phyloP scores from a whole-genome alignment of 2,888 invertebrate species.

The Piscicola geometra region DNA sequence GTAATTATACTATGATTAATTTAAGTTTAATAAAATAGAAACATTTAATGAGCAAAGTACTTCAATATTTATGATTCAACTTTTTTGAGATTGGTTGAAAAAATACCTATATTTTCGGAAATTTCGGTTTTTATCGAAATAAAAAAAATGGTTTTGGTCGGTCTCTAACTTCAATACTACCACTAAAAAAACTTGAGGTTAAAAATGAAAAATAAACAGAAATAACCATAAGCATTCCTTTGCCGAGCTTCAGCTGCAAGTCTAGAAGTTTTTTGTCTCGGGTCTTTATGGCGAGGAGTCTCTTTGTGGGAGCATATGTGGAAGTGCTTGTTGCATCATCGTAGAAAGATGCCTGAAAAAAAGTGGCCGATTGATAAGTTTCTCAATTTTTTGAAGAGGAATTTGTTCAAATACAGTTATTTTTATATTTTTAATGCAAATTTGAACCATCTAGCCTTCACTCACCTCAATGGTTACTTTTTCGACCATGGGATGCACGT shows the following conservation, averaged over 20 bases:
- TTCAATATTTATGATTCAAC: no score
- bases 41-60: no score
- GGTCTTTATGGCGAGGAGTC: background rate
- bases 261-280: background rate
- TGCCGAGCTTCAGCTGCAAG: background rate
- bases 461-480: background rate
- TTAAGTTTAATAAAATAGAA: no score
- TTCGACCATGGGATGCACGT: background rate
- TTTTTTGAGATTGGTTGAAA: background rate
- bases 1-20: no score
- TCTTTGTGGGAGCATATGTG: background rate
- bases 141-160: no score
- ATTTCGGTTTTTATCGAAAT: no score
- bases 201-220: background rate
- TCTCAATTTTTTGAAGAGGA: no score
- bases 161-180: no score
- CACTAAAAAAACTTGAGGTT: no score
- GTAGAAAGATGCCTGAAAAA: background rate
- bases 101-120: background rate
- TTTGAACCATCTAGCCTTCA: no score
- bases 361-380: background rate
- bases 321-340: background rate
- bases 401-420: no score
- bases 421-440: no score
- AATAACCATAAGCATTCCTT: background rate